Conservation (phyloP, 2,797 vertebrate species). For the Dendrocincla tyrannina region DNA sequence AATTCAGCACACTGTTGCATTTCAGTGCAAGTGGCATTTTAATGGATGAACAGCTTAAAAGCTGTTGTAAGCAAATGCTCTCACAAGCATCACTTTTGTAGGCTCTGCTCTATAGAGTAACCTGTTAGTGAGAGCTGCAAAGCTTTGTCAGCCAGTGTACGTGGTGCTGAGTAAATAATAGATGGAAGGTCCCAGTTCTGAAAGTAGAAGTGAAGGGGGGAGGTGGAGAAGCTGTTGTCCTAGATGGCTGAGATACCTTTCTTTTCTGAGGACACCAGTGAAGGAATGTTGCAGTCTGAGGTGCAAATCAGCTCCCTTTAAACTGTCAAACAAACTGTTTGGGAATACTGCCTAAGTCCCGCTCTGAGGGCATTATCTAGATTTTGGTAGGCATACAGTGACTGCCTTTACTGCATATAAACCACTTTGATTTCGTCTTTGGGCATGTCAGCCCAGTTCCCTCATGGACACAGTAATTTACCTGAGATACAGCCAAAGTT, state of each 20-base stretch:
- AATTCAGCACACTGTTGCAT: not conserved
- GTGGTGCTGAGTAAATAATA: not conserved
- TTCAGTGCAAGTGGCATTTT: not conserved
- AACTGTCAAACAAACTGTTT: not conserved
- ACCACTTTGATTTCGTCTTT: not conserved
- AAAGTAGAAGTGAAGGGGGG: not conserved
- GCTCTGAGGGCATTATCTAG: not conserved
- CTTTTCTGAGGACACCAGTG: not conserved
- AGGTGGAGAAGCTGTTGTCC: not conserved
- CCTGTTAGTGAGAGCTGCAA: not conserved
- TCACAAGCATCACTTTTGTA: not conserved
- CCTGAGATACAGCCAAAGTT: not conserved
- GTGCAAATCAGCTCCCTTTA: not conserved
- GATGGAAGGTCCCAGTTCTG: not conserved
- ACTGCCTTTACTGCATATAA: not conserved
- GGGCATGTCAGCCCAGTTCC: not conserved
- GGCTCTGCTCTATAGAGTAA: not conserved
- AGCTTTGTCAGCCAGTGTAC: not conserved
- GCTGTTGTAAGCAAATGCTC: not conserved
- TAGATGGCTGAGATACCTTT: not conserved
- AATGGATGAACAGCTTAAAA: not conserved
- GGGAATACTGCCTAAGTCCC: not conserved
- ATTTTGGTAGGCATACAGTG: not conserved
- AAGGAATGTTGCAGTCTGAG: not conserved
- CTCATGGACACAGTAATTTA: not conserved